These are phyloP conservation scores for Dicycla oo DNA, from an alignment of 2,888 invertebrate genomes.

Conservation along the genomic window DNA sequence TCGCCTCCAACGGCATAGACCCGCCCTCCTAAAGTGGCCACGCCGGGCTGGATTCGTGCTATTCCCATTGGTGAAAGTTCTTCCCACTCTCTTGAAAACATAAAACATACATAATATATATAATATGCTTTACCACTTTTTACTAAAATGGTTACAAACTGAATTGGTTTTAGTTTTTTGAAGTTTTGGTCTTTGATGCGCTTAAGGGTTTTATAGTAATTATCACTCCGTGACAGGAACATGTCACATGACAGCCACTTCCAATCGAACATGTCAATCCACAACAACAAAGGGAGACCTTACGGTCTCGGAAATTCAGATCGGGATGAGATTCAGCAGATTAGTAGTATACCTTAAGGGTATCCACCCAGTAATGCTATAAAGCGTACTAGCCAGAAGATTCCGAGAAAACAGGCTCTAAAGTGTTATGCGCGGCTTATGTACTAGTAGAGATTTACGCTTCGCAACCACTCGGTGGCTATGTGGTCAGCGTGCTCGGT, in stretches of 20 bases:
- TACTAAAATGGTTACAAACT: not conserved
- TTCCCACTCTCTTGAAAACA: constrained; percentile 92
- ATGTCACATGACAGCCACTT: not conserved
- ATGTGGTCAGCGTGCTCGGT: no score
- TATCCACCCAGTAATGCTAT: no score
- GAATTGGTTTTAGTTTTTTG: not conserved
- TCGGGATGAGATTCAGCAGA: no score
- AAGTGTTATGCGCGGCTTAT: no score
- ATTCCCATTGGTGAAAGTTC: constrained; percentile 95
- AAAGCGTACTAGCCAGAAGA: no score
- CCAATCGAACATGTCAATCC: no score
- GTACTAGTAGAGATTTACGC: no score
- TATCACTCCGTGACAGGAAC: not conserved
- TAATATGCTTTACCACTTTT: not conserved
- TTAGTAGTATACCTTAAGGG: no score
- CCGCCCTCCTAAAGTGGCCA: constrained; percentile 95
- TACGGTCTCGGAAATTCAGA: no score
- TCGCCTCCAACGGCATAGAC: constrained; percentile 98
- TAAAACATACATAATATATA: not conserved
- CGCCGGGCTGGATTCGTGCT: constrained; percentile 96
- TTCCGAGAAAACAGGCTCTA: no score
- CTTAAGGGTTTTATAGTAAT: not conserved
- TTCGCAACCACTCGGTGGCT: no score
- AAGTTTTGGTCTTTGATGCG: not conserved
- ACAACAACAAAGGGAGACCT: no score